Base-by-base conservation (phyloP, 2,113 vertebrate genomes). In the Phyllostomus hastatus region DNA sequence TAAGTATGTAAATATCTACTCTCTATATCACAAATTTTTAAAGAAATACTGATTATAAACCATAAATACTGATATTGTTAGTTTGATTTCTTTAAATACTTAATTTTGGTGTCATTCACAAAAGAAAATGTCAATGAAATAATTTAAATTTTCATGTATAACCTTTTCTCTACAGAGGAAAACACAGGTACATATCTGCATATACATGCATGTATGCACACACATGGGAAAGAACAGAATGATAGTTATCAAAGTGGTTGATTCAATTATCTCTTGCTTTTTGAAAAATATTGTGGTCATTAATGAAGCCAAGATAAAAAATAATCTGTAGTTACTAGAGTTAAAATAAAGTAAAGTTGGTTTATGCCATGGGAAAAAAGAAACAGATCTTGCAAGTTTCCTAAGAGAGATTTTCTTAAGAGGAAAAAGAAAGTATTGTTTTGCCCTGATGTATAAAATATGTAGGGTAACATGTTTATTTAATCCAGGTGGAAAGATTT, bases 391-490 rank as follows among this genome's bases (percentile, higher is more conserved):
- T 89, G 4, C n/a, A 90, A 4, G 4, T 1, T 95, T 97, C 70
- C 69, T 16, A 41, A 50, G 28, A 66, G 94, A 90, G 50, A 97
- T 95, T 97, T 95, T 90, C 81, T 95, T 48, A 50, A 85, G 96
- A 38, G 73, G 85, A 80, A 90, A 43, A 16, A 96, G n/a, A 41
- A 93, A 10, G 7, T 78, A 38, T 83, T 83, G 35, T 89, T 94
- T 93, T 93, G 22, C 80, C 70, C 52, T 94, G 73, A 90, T 94
- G 66, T 52, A 82, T 52, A 90, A 41, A 46, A 67, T 96, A 88
- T 59, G 50, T 86, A 69, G 1, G 33, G 2, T 3, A 28, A 59
- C 10, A 50, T 88, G 22, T 94, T 95, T 88, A 69, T 97, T 97
- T 98, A 95, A 93, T 94, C 2, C 6, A 91, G 89, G 92, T 0